Conservation (phyloP, 2,888 invertebrate species). For the Diplolepis rosae region DNA sequence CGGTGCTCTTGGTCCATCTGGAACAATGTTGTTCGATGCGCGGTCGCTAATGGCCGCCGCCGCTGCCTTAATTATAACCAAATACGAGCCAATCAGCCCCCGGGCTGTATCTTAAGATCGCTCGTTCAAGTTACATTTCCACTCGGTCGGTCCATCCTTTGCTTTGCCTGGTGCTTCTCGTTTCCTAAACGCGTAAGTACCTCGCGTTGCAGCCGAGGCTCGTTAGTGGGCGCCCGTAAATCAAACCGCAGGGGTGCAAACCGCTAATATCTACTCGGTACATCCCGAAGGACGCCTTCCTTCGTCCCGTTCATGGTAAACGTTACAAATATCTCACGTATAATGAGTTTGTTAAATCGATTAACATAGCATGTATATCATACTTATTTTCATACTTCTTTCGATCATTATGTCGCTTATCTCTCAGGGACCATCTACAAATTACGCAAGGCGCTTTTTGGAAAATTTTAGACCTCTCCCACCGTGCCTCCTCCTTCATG, state of each 20-base stretch:
- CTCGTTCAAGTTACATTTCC: slow-evolving; percentile 48
- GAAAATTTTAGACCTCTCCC: no score
- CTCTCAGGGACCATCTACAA: no score
- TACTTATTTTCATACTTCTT: no score
- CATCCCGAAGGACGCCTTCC: slow-evolving; percentile 56
- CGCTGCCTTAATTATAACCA: slow-evolving; percentile 66
- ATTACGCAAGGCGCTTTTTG: no score
- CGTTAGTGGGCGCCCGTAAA: slow-evolving; percentile 71
- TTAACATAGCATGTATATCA: slow-evolving; percentile 51
- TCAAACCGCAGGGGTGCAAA: slow-evolving; percentile 72
- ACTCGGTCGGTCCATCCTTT: slow-evolving; percentile 32
- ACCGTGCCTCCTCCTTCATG: no score
- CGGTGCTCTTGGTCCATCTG: slow-evolving; percentile 47
- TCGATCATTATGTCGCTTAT: not conserved
- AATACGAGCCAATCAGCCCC: slow-evolving; percentile 64
- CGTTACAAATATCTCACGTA: slow-evolving; percentile 70
- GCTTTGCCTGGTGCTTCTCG: slow-evolving; percentile 2
- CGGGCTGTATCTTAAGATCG: slow-evolving; percentile 48
- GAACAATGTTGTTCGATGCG: slow-evolving; percentile 64
- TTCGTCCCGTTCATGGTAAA: slow-evolving; percentile 69
- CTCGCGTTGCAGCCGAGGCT: slow-evolving; percentile 57
- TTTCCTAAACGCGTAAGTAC: slow-evolving; percentile 29
- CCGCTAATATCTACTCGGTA: slow-evolving; percentile 65
- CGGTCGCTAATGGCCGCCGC: slow-evolving; percentile 61
- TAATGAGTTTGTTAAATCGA: slow-evolving; percentile 72